These are phyloP conservation scores for Mugil cephalus DNA, from an alignment of 2,113 vertebrate genomes.

Conservation along the genomic window DNA sequence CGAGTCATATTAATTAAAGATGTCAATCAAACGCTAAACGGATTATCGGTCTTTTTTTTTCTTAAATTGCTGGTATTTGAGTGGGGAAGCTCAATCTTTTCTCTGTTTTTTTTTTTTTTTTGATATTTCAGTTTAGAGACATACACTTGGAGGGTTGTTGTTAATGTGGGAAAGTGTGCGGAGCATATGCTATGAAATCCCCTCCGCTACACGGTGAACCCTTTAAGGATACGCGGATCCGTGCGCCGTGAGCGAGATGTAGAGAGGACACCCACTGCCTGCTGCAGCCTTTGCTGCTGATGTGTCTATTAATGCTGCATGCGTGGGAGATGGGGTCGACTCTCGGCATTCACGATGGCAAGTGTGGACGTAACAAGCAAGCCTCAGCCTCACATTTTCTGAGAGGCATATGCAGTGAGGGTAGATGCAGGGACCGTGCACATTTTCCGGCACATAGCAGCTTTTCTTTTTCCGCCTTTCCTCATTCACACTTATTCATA, in stretches of 20 bases:
- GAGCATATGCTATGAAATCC: constrained; percentile 48
- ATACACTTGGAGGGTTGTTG: constrained; percentile 10
- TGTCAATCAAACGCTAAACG: constrained; percentile 66
- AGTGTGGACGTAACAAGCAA: constrained; percentile 63
- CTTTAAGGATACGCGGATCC: constrained; percentile 55
- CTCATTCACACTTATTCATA: constrained; percentile 3
- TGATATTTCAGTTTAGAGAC: constrained; percentile 21
- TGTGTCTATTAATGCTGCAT: constrained; percentile 80
- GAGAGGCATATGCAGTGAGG: constrained; percentile 45
- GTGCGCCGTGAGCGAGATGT: constrained; percentile 61
- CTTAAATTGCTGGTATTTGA: constrained; percentile 30
- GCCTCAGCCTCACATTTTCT: constrained; percentile 52
- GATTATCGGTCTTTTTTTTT: constrained; percentile 67
- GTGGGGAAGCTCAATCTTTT: constrained; percentile 17
- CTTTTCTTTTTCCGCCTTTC: constrained; percentile 25
- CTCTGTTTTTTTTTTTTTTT: constrained; percentile 12
- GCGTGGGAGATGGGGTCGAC: constrained; percentile 79
- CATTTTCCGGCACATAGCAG: constrained; percentile 14
- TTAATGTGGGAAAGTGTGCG: constrained; percentile 21
- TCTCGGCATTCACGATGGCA: constrained; percentile 62
- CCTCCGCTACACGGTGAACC: constrained; percentile 42
- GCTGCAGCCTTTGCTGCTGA: constrained; percentile 69
- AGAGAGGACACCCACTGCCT: constrained; percentile 74
- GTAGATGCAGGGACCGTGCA: constrained; percentile 25
- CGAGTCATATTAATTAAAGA: constrained; percentile 75